A percentile compares a stretch with the other conserved stretches of the same genome.
phyloP scores from a whole-genome alignment of 2,888 invertebrate species.

The Pandemis heparana region DNA sequence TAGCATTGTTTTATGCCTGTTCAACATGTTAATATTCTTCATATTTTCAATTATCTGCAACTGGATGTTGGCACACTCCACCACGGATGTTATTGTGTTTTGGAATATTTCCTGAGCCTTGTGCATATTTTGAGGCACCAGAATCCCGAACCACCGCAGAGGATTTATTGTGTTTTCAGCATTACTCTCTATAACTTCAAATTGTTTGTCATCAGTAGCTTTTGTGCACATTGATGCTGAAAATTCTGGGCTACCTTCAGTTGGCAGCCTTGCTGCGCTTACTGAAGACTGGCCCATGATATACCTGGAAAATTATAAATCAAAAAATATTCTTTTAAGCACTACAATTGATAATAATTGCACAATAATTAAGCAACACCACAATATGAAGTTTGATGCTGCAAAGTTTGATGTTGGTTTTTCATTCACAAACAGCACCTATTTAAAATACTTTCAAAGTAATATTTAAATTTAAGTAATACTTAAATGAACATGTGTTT shows the following conservation, averaged over 20 bases:
- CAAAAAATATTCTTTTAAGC: too few species aligned
- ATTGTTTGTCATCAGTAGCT: constrained; percentile 72
- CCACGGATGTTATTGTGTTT: constrained; percentile 87
- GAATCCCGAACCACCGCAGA: constrained; percentile 94
- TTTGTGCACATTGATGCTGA: constrained; percentile 71
- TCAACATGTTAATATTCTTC: constrained; percentile 62
- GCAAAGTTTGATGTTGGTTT: too few species aligned
- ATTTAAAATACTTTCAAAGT: too few species aligned
- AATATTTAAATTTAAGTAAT: too few species aligned
- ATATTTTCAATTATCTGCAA: constrained; percentile 80
- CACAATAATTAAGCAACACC: too few species aligned
- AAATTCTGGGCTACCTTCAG: constrained; percentile 85
- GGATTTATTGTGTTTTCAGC: constrained; percentile 85
- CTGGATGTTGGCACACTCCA: constrained; percentile 90
- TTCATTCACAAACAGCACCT: too few species aligned
- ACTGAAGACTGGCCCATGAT: constrained; percentile 92
- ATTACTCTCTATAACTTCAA: constrained; percentile 65
- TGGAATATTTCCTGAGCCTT: constrained; percentile 91
- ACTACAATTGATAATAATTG: background rate
- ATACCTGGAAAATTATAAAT: constrained; percentile 82
- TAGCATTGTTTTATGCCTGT: constrained; percentile 57
- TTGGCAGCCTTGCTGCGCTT: constrained; percentile 89
- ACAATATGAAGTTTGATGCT: too few species aligned
- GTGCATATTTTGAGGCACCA: constrained; percentile 92
- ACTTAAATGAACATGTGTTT: too few species aligned